Percentiles rank a stretch among this genome's conserved stretches.
phyloP scores from a whole-genome alignment of 2,797 vertebrate species.

The Halcyon smyrnensis region DNA sequence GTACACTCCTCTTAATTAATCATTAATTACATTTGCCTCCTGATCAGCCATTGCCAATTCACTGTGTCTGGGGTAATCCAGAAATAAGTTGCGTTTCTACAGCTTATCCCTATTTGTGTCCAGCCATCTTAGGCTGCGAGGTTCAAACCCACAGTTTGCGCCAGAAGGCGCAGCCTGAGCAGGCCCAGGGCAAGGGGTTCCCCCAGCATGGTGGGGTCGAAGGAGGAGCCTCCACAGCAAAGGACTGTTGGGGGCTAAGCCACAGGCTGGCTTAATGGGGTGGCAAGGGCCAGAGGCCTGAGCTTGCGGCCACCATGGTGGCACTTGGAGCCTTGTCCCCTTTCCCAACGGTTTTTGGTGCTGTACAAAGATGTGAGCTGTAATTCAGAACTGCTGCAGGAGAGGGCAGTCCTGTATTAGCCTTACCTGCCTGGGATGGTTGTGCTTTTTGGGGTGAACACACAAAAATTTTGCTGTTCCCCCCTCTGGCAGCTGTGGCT shows the following conservation, averaged over 20 bases:
- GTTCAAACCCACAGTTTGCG: no score
- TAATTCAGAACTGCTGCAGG: conserved; percentile 10
- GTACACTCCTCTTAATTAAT: neutral
- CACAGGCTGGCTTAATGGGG: fast-evolving
- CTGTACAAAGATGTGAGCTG: neutral
- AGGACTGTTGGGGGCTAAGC: no score
- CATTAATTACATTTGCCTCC: neutral
- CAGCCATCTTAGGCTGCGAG: neutral
- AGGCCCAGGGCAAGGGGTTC: neutral
- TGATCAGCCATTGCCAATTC: neutral
- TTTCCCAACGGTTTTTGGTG: fast-evolving
- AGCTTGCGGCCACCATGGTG: fast-evolving
- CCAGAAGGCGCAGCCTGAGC: no score
- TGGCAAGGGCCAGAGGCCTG: fast-evolving
- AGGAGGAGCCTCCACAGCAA: neutral
- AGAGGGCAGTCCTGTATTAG: conserved; percentile 36
- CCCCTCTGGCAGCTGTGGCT: fast-evolving
- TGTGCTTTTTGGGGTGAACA: neutral
- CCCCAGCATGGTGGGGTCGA: fast-evolving
- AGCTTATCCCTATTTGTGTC: fast-evolving
- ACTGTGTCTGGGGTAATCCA: neutral
- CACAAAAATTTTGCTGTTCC: neutral
- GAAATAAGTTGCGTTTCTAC: neutral
- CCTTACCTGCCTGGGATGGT: neutral
- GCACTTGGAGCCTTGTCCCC: neutral